These are phyloP conservation scores for Crepidodera aurea DNA, from an alignment of 2,888 invertebrate species.

Conservation along the genomic window DNA sequence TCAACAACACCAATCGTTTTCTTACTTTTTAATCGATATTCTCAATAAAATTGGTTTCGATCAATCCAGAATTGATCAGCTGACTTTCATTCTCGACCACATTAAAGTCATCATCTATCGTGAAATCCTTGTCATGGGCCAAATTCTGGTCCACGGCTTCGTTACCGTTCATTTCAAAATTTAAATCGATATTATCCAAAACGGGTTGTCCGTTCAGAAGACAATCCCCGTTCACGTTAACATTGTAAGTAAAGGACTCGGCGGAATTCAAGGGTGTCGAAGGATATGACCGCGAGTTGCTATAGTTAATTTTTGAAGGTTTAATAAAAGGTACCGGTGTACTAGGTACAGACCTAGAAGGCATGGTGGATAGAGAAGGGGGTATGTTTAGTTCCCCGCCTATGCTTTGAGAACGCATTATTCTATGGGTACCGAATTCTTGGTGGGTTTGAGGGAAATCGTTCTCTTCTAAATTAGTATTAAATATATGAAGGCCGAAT, in stretches of 20 bases:
- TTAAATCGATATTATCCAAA: conserved; percentile 33
- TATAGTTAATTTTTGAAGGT: conserved; percentile 53
- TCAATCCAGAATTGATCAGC: conserved; percentile 48
- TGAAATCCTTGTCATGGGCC: conserved; percentile 39
- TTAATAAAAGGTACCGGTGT: conserved; percentile 65
- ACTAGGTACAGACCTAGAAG: conserved; percentile 75
- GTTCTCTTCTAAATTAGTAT: conserved; percentile 1
- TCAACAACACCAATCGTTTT: background rate
- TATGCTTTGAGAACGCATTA: conserved; percentile 46
- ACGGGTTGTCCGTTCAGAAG: conserved; percentile 59
- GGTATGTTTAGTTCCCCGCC: conserved; percentile 34
- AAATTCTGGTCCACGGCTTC: conserved; percentile 35
- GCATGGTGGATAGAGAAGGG: conserved; percentile 40
- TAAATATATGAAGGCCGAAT: conserved; percentile 44
- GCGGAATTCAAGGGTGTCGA: conserved; percentile 71
- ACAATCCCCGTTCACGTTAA: conserved; percentile 56
- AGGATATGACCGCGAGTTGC: conserved; percentile 77
- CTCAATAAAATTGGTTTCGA: conserved; percentile 48
- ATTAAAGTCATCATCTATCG: conserved; percentile 43
- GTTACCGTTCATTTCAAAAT: conserved; percentile 44
- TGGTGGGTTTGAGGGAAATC: conserved; percentile 28
- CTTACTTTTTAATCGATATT: conserved; percentile 42
- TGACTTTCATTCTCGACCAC: conserved; percentile 47
- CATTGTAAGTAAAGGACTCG: conserved; percentile 53
- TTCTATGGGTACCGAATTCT: conserved; percentile 14